Conservation (phyloP, 2,113 vertebrate species). For the Pelecanoides urinatrix region DNA sequence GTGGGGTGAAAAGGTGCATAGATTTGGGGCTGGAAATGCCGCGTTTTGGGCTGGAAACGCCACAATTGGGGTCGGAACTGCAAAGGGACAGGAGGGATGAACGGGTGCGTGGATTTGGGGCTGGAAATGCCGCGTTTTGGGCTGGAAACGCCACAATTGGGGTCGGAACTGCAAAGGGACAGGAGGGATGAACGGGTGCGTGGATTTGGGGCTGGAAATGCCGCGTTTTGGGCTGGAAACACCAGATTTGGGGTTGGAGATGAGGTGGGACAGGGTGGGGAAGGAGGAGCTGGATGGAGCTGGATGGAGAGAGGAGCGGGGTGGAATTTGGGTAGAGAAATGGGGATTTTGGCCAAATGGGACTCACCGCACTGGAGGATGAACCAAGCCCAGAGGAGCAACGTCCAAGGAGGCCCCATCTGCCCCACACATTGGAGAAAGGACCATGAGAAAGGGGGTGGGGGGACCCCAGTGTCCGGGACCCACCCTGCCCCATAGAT, state of each 20-base stretch:
- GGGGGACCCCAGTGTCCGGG: neutral
- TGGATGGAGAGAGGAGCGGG: neutral
- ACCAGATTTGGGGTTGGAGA: no score
- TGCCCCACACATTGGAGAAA: neutral
- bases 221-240: no score
- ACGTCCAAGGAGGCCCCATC: neutral
- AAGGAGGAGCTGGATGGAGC: neutral
- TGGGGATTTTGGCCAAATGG: neutral
- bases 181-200: no score
- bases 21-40: neutral
- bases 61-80: no score
- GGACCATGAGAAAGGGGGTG: neutral
- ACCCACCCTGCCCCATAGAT: no score
- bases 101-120: no score
- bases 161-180: no score
- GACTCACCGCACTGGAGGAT: neutral
- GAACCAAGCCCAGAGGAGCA: neutral
- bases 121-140: no score
- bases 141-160: no score
- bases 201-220: no score
- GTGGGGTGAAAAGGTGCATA: accelerated
- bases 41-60: neutral
- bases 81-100: no score
- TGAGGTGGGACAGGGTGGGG: no score
- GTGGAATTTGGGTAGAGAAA: neutral